Evolutionary conservation across 2,888 invertebrate genomes (phyloP), one percentile per base, ranked within the genome.

Genomic region (Trilocha varians): DNA sequence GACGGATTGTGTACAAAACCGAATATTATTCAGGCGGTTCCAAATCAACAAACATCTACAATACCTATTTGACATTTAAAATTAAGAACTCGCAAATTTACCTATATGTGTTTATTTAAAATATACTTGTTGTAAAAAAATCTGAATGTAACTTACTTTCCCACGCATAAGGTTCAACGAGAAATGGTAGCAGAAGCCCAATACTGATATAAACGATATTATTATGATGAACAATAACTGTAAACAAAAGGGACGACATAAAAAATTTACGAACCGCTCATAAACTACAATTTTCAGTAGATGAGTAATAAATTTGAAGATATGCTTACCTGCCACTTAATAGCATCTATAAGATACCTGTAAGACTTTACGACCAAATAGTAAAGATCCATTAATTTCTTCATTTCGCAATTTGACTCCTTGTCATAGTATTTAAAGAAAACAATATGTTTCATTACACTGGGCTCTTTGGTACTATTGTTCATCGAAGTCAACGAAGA

Each of bases 301-400:
- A 42, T 17, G 11, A 36, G 5, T 35, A 36, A 32, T 32, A 17
- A 16, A 5, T 16, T 36, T 25, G 8, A 18, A 1, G 13, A n/a
- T 15, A 25, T 34, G 44, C 46, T 56, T 55, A 78, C 78, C 75
- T 77, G 76, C 75, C 75, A 78, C 49, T 76, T 77, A 15, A 78
- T 62, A 1, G 77, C 70, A 42, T 72, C 68, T 32, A 68, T 65
- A 41, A 79, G 55, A 44, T 45, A 64, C 37, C 70, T 65, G 32
- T 70, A 70, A n/a, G 70, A 52, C 42, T 62, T 67, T 8, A 71
- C 68, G 13, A 70, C 50, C 16, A 62, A 62, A 17, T 75, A 62
- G 45, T 77, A 78, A 5, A 73, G 56, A 36, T 73, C 62, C 67
- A 76, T 74, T 39, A 73, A 42, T 36, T 63, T 68, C 8, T 58